Evolutionary conservation across 1,140 invertebrate species (phyloP).

Genomic region (Nasonia giraulti): DNA sequence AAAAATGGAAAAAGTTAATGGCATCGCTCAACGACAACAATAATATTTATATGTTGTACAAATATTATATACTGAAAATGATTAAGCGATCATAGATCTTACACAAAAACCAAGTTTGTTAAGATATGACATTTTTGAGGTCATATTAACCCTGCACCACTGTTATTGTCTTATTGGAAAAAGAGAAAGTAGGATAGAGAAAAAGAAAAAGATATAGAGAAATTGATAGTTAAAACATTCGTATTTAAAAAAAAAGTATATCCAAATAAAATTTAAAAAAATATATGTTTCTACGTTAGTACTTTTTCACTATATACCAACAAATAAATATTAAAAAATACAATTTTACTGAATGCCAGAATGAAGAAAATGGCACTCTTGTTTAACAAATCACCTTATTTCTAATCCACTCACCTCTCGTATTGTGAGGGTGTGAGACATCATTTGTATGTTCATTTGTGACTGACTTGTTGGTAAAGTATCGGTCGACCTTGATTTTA

Average conservation of each 20-base stretch:
- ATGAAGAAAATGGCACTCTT: slow-evolving; percentile 24
- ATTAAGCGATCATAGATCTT: slow-evolving; percentile 51
- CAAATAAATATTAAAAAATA: slow-evolving; percentile 44
- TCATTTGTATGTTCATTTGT: slow-evolving; percentile 94
- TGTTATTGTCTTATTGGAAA: slow-evolving; percentile 51
- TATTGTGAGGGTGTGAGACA: slow-evolving; percentile 92
- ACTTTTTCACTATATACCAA: slow-evolving; percentile 41
- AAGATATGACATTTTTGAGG: slow-evolving; percentile 48
- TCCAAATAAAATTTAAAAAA: slow-evolving; percentile 47
- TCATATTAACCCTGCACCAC: slow-evolving; percentile 52
- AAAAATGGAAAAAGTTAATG: slow-evolving; percentile 48
- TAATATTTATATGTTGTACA: slow-evolving; percentile 48
- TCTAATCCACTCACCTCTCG: slow-evolving; percentile 82
- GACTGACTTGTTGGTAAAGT: slow-evolving; percentile 93
- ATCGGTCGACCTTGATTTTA: slow-evolving; percentile 87
- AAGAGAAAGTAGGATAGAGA: slow-evolving; percentile 49
- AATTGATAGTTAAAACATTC: slow-evolving; percentile 52
- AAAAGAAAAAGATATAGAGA: slow-evolving; percentile 47
- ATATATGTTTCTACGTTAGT: slow-evolving; percentile 47
- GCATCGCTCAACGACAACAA: slow-evolving; percentile 31
- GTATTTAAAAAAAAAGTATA: slow-evolving; percentile 35
- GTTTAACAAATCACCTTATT: neutral
- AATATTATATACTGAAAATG: slow-evolving; percentile 48
- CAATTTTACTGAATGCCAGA: slow-evolving; percentile 37
- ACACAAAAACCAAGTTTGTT: slow-evolving; percentile 53